phyloP scores from a whole-genome alignment of 2,797 vertebrate species.

The Euphonia xanthogaster region DNA sequence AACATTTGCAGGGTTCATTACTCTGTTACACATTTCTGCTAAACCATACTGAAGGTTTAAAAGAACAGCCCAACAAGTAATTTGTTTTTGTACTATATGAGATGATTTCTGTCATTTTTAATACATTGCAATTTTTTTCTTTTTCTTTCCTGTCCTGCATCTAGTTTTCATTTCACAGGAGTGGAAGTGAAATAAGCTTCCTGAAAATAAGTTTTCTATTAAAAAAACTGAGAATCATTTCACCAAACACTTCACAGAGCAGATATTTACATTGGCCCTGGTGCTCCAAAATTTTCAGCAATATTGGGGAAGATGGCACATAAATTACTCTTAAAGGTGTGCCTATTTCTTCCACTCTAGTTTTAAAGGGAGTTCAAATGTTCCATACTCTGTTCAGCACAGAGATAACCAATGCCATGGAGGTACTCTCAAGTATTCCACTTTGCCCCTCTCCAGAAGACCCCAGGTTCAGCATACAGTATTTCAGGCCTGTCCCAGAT shows the following conservation, averaged over 20 bases:
- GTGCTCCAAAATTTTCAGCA: neutral
- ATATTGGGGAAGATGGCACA: neutral
- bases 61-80: neutral
- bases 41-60: neutral
- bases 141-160: neutral
- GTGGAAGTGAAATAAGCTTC: neutral
- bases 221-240: neutral
- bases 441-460: neutral
- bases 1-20: conserved; percentile 6
- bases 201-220: neutral
- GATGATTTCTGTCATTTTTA: neutral
- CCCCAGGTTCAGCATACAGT: neutral
- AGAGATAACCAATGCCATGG: neutral
- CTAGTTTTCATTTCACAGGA: neutral
- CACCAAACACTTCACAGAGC: neutral
- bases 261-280: neutral
- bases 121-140: neutral
- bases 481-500: neutral
- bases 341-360: neutral
- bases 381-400: neutral
- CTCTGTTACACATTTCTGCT: neutral
- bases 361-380: neutral
- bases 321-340: neutral
- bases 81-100: neutral
- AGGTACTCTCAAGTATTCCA: neutral